Conservation (phyloP, 2,113 vertebrate genomes). For the Merops nubicus region DNA sequence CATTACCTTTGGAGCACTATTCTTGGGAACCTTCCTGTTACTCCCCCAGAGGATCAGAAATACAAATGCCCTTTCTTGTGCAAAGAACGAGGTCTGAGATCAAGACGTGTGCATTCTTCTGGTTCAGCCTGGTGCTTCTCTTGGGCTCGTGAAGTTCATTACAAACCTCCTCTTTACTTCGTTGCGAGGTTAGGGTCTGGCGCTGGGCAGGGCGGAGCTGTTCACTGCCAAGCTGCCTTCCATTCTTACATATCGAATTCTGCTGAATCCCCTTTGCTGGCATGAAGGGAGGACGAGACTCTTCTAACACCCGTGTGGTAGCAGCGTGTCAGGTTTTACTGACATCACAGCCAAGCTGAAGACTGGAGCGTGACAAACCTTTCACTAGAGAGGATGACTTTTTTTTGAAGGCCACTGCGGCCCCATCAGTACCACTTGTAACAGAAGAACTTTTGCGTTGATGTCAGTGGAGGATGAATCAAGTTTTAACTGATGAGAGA, state of each 20-base stretch:
- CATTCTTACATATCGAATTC: slow-evolving; percentile 20
- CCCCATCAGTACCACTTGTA: background rate
- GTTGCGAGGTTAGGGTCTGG: slow-evolving; percentile 1
- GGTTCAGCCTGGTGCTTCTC: background rate
- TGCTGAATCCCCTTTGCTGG: slow-evolving; percentile 55
- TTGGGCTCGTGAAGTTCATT: background rate
- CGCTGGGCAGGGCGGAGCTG: background rate
- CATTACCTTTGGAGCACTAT: background rate
- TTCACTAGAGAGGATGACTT: background rate
- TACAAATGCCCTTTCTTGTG: background rate
- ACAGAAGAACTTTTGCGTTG: background rate
- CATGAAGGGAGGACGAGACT: background rate
- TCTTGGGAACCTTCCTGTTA: background rate
- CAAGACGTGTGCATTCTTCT: background rate
- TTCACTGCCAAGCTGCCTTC: slow-evolving; percentile 34
- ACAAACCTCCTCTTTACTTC: background rate
- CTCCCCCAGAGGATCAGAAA: background rate
- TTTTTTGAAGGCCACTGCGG: background rate
- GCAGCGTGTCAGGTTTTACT: slow-evolving; percentile 59
- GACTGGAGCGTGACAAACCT: background rate
- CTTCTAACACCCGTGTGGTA: background rate
- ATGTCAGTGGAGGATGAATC: background rate
- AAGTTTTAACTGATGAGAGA: background rate
- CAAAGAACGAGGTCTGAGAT: background rate
- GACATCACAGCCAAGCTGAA: slow-evolving; percentile 8